Percentiles rank a stretch among this genome's conserved stretches.
These are phyloP conservation scores for Montipora foliosa DNA, from an alignment of 64 coral and sea anemone genomes.

Conservation along the genomic window DNA sequence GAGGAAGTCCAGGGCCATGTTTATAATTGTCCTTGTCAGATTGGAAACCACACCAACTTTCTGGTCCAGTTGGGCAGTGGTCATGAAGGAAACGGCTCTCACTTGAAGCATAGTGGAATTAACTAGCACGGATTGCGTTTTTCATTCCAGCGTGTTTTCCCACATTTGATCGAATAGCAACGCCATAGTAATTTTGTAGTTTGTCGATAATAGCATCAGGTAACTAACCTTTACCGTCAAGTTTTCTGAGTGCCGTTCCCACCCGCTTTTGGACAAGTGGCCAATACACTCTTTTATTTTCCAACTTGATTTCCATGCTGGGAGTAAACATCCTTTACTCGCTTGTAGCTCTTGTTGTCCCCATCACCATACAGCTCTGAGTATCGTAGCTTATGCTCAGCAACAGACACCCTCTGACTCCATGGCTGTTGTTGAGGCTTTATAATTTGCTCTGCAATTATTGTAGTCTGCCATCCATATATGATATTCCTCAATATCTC, in stretches of 20 bases:
- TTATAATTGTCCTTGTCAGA: neutral
- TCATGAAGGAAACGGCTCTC: neutral
- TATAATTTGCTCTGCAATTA: conserved; percentile 21
- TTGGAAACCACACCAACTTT: conserved; percentile 2
- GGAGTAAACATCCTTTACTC: neutral
- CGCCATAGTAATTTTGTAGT: conserved; percentile 41
- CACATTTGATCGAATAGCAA: conserved; percentile 29
- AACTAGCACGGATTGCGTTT: conserved; percentile 2
- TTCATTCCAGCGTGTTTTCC: neutral
- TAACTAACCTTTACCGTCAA: neutral
- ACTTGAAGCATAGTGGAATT: conserved; percentile 18
- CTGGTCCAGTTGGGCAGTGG: conserved; percentile 2
- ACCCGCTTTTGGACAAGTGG: neutral
- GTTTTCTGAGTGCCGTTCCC: conserved; percentile 15
- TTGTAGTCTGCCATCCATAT: conserved; percentile 24
- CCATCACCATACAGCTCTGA: neutral
- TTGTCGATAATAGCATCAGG: conserved; percentile 11
- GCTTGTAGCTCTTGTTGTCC: conserved; percentile 10
- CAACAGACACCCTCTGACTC: neutral
- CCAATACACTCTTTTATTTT: conserved; percentile 25
- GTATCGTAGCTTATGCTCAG: conserved; percentile 3
- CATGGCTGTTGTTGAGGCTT: neutral
- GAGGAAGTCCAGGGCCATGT: conserved; percentile 5
- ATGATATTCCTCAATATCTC: neutral
- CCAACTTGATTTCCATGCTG: neutral